Evolutionary conservation across 2,888 invertebrate genomes (phyloP), one percentile per base, ranked within the genome.

Genomic region (Synanthedon andrenaeformis): DNA sequence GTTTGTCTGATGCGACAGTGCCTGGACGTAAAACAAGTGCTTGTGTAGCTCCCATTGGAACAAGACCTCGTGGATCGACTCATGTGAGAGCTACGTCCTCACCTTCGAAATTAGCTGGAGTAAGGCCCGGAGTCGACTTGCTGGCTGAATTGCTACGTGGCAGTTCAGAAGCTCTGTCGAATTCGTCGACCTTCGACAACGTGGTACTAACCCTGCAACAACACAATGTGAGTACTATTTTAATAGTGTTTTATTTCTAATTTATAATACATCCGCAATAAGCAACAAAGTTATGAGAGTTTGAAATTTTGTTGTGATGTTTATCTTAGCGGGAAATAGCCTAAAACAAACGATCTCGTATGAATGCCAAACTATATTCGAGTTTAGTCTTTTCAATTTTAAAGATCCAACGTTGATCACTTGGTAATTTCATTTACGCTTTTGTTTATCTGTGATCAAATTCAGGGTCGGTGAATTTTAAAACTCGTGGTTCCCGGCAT

Each of bases 11-110:
- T 56, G 85, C 84, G 49, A 83, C 85, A 6, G 88, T 88, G 45
- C 90, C 90, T 50, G 78, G 90, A 64, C 83, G 91, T 50, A 91
- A 91, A 73, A 88, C 89, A 51, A 91, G 91, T 65, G 90, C 91
- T 19, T 82, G 81, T n/a, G 77, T 79, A 56, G 71, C 82, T 42
- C 74, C 76, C 28, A 68, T 74, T 48, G 76, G 76, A 55, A 69
- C 70, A 5, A 79, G 82, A 55, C 76, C 86, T 64, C 86, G 88
- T 60, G 89, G 85, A 53, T 86, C 90, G 2, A 83, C 89, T 23
- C 94, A 94, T 76, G 93, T 94, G 62, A 81, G 94, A 62, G 94
- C 94, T 5, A 93, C 93, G 13, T 94, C 94, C 8, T 94, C 94
- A 62, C 94, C 94, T 41, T 93, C 93, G 14, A 93, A 94, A 74